Percentiles rank a stretch among this genome's conserved stretches.
Evolutionary conservation across 2,888 invertebrate genomes (phyloP).

Genomic region (Odiellus spinosus): DNA sequence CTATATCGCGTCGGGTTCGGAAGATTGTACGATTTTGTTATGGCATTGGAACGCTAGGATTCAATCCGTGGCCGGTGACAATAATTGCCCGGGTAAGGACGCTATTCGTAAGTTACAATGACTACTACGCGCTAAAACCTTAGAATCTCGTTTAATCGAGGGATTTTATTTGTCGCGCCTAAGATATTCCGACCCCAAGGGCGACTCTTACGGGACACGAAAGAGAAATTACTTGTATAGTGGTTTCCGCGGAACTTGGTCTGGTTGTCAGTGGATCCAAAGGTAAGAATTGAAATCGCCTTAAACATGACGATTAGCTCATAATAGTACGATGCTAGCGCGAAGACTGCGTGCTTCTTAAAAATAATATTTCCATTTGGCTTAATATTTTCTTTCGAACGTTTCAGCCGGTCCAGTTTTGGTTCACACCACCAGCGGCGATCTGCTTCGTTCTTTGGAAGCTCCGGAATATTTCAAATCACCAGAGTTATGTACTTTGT

Average conservation of each 20-base stretch:
- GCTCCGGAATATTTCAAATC: slow-evolving; percentile 55
- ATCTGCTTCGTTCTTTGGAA: slow-evolving; percentile 76
- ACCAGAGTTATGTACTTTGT: slow-evolving; percentile 79
- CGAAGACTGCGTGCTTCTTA: too few relatives aligned
- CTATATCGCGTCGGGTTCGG: slow-evolving; percentile 93
- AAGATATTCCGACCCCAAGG: slow-evolving; percentile 79
- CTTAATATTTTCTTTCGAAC: slow-evolving; percentile 10
- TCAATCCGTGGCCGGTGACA: slow-evolving; percentile 93
- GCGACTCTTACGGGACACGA: slow-evolving; percentile 96
- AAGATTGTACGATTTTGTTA: slow-evolving; percentile 91
- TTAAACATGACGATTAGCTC: too few relatives aligned
- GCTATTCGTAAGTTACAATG: neutral
- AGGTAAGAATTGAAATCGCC: slow-evolving; percentile 32
- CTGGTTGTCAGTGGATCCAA: slow-evolving; percentile 86
- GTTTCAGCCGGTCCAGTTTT: slow-evolving; percentile 77
- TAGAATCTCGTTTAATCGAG: neutral
- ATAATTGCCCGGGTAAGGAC: slow-evolving; percentile 23
- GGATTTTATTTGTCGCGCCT: neutral
- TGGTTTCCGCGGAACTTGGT: slow-evolving; percentile 94
- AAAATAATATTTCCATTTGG: too few relatives aligned
- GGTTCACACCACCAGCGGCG: slow-evolving; percentile 95
- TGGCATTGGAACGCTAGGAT: slow-evolving; percentile 99
- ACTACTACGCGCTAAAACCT: neutral
- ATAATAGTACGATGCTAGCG: too few relatives aligned
- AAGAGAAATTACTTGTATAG: slow-evolving; percentile 82